Evolutionary conservation across 2,888 invertebrate species (phyloP).

Genomic region (Drosophila prostipennis): DNA sequence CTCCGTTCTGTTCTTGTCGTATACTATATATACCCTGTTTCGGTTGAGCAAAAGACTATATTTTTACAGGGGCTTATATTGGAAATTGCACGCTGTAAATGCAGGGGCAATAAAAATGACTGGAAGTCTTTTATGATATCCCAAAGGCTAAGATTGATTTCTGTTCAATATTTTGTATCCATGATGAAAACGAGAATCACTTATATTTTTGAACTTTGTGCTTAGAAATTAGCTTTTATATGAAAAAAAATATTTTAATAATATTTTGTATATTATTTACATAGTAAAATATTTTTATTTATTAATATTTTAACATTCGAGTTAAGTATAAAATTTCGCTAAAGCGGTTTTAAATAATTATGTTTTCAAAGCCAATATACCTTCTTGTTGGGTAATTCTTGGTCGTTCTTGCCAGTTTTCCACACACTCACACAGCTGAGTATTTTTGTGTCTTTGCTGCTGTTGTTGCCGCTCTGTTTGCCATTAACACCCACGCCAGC

Average conservation of each 20-base stretch:
- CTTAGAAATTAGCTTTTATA: too few species aligned
- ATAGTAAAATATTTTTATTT: too few species aligned
- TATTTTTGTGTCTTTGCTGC: slow-evolving; percentile 49
- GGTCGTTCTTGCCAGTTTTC: slow-evolving; percentile 62
- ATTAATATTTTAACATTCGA: too few species aligned
- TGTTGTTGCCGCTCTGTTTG: slow-evolving; percentile 68
- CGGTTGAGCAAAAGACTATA: slow-evolving; percentile 19
- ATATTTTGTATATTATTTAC: too few species aligned
- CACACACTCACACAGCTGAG: slow-evolving; percentile 53
- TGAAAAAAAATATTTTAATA: too few species aligned
- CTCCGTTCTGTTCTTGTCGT: slow-evolving; percentile 31
- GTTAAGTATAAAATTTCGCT: too few species aligned
- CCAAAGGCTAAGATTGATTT: slow-evolving; percentile 1
- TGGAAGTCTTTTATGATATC: background rate
- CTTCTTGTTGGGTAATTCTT: slow-evolving; percentile 5
- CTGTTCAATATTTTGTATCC: background rate
- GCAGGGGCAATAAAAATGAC: background rate
- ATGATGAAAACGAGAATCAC: background rate
- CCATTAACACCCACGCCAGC: slow-evolving; percentile 75
- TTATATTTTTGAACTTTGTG: too few species aligned
- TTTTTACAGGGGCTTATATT: background rate
- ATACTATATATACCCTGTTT: slow-evolving; percentile 38
- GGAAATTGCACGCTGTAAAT: background rate
- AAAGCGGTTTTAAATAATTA: too few species aligned
- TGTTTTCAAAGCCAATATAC: too few species aligned